Evolutionary conservation across 2,797 vertebrate genomes (phyloP), one percentile per base, ranked within the genome.

Genomic region (Phalloptychus januarius): DNA sequence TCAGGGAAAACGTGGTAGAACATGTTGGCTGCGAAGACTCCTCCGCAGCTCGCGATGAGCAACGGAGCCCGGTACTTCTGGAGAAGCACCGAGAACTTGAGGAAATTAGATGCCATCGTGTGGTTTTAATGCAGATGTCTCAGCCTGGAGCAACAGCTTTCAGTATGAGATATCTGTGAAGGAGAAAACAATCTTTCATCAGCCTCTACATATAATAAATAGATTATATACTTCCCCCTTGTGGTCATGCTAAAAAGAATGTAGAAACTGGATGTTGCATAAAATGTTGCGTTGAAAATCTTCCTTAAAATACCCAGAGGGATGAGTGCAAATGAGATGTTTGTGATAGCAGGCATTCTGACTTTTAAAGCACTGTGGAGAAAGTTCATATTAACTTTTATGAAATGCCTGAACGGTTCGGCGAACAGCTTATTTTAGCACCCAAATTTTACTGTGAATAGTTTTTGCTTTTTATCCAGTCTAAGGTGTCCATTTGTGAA

Each of bases 1-100:
- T 97, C 94, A 0, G 98, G 97, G 79, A 96, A 95, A 28, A 96
- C 88, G 0, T 99, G 97, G 89, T 97, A 96, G 5, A 96, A 96
- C 77, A 98, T 86, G 70, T 97, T 96, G 78, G 94, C 91, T 0
- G 95, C 93, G 46, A 99, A 97, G 4, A 98, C 93, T 20, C 96
- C 96, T 1, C 95, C 18, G 18, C 97, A 98, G 87, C 97, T 96
- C 13, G 92, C 72, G 0, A 96, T 78, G 18, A 99, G 82, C 75
- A 98, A 81, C 0, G 95, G 84, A n/a, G 94, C 95, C 82, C 96
- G 95, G 92, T 93, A 96, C 91, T 93, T 97, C 94, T 97, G 96
- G 5, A 97, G 85, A 82, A 97, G 93, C 25, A 88, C 92, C 0
- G 94, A 83, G 11, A 95, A 89, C 84, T 93, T 95, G 28, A 95